phyloP scores from a whole-genome alignment of 23 tunicate species.

The Clavelina lepadiformis region DNA sequence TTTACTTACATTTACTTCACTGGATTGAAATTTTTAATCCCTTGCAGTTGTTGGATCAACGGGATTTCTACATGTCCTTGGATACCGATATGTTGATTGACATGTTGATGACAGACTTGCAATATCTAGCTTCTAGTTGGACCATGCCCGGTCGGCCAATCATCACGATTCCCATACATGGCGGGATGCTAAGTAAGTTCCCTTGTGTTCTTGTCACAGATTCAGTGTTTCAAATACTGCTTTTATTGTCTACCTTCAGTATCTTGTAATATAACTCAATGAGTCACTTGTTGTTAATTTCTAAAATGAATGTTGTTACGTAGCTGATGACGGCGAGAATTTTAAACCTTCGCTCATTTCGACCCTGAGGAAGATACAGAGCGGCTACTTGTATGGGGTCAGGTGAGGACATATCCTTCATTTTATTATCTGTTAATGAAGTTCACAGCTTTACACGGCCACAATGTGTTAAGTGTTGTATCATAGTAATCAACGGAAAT shows the following conservation, averaged over 20 bases:
- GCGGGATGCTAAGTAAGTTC: slow-evolving; percentile 57
- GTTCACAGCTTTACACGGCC: background rate
- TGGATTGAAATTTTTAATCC: too few species aligned
- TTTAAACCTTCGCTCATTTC: slow-evolving; percentile 67
- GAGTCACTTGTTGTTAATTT: too few species aligned
- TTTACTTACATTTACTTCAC: too few species aligned
- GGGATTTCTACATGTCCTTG: slow-evolving; percentile 82
- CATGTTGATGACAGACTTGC: slow-evolving; percentile 84
- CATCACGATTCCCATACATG: slow-evolving; percentile 50
- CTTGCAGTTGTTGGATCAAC: slow-evolving; percentile 65
- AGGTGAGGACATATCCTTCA: slow-evolving; percentile 41
- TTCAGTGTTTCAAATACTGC: too few species aligned
- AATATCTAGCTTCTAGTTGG: slow-evolving; percentile 76
- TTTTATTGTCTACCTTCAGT: too few species aligned
- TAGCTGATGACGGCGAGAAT: slow-evolving; percentile 48
- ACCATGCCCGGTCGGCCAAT: slow-evolving; percentile 84
- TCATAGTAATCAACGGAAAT: too few species aligned
- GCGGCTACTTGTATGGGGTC: slow-evolving; percentile 83
- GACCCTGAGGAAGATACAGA: slow-evolving; percentile 63
- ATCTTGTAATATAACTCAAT: too few species aligned
- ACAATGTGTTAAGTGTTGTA: background rate
- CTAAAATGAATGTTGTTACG: background rate
- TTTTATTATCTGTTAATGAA: too few species aligned
- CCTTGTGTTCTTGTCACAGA: too few species aligned
- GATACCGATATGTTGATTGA: slow-evolving; percentile 96